Evolutionary conservation across 1,140 invertebrate species (phyloP).

Genomic region (Sipha flava): DNA sequence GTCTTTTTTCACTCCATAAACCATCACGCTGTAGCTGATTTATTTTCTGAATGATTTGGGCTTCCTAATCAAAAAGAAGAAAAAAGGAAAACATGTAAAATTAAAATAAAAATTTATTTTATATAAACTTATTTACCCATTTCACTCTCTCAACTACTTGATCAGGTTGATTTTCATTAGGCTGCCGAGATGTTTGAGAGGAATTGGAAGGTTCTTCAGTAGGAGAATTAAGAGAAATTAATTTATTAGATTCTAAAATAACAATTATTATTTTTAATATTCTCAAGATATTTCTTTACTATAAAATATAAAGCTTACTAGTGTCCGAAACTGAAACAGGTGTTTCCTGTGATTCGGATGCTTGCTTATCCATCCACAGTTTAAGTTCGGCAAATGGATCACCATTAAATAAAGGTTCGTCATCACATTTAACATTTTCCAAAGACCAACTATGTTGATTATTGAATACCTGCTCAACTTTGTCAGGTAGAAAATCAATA

Average conservation of each 20-base stretch:
- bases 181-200: not conserved
- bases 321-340: constrained; percentile 1
- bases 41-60: constrained; percentile 85
- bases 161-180: constrained; percentile 17
- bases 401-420: constrained; percentile 10
- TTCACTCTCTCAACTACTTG: constrained; percentile 12
- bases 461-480: constrained; percentile 24
- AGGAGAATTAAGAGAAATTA: not conserved
- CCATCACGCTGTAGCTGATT: constrained; percentile 80
- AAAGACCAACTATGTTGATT: not conserved
- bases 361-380: constrained; percentile 6
- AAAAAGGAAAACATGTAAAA: not conserved
- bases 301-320: too few species aligned
- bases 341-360: constrained; percentile 26
- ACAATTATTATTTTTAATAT: too few species aligned
- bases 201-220: not conserved
- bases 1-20: constrained; percentile 81
- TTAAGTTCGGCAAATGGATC: constrained; percentile 18
- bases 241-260: constrained; percentile 3
- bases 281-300: too few species aligned
- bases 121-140: not conserved
- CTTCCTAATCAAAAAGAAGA: constrained; percentile 53
- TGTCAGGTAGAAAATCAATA: not conserved
- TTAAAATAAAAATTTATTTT: constrained; percentile 27
- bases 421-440: constrained; percentile 9